Evolutionary conservation across 2,888 invertebrate genomes (phyloP).

Genomic region (Stenchaetothrips biformis): DNA sequence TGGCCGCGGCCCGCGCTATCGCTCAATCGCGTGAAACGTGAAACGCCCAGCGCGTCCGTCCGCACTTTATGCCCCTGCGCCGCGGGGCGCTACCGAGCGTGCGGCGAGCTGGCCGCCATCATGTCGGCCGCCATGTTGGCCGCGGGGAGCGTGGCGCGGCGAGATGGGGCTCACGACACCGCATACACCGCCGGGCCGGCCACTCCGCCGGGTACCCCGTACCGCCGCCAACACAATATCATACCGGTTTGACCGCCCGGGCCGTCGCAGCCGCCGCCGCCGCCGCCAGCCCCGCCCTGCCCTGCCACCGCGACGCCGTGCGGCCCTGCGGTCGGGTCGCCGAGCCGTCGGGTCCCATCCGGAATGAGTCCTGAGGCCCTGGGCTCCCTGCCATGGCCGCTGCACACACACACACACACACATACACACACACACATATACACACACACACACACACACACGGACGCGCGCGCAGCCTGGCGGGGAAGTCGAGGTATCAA

Average conservation of each 20-base stretch:
- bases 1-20: not conserved
- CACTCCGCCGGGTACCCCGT: not conserved
- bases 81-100: too few species aligned
- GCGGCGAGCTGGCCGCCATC: too few species aligned
- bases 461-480: not conserved
- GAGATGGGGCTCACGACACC: not conserved
- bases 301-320: not conserved
- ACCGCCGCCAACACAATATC: slow-evolving; percentile 16
- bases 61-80: too few species aligned
- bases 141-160: not conserved
- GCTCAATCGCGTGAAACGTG: too few species aligned
- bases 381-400: not conserved
- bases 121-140: not conserved
- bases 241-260: slow-evolving; percentile 10
- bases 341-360: slow-evolving; percentile 3
- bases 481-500: slow-evolving; percentile 28
- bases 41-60: too few species aligned
- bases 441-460: slow-evolving; percentile 25
- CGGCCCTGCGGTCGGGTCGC: not conserved
- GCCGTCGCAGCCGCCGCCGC: not conserved
- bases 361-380: not conserved
- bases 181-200: not conserved
- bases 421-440: slow-evolving; percentile 32
- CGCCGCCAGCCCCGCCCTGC: not conserved
- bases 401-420: not conserved